Evolutionary conservation across 2,888 invertebrate genomes (phyloP), one percentile per base, ranked within the genome.

Genomic region (Agonopterix alstromeriana): DNA sequence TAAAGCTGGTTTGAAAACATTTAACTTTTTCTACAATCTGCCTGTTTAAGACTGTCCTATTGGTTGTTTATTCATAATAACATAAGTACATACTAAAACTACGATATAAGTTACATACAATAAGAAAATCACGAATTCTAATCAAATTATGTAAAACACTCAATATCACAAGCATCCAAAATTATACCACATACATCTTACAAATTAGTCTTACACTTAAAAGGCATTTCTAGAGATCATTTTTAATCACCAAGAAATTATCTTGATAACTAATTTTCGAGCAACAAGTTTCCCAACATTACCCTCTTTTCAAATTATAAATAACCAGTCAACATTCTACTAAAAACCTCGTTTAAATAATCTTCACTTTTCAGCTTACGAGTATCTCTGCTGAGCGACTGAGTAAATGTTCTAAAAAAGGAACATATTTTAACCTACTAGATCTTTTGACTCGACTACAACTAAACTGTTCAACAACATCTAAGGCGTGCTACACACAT

Each of bases 191-290:
- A 73, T 54, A 60, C 65, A 10, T 45, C 12, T 9, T 71, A 73
- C 53, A 52, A 60, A 62, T 53, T 66, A 60, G 59, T 54, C 71
- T 71, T 75, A 73, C 57, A 58, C 63, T 69, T 77, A 79, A 70
- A 82, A 83, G 80, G 80, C 82, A 75, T 76, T 70, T 74, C 68
- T 59, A 70, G 84, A 85, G 84, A 85, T 84, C 84, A 82, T 38
- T 65, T 50, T 44, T 45, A 50, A 47, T 51, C 45, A 49, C 42
- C 48, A 45, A 41, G 48, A 51, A 46, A 47, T 38, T 43, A 43
- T 38, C 38, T 38, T 38, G n/a, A 38, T 38, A n/a, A 38, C 38
- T 27, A 38, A 38, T 38, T 38, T 38, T 38, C 9, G 9, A 38
- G 38, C 10, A 38, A 38, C 5, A 38, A 38, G 5, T n/a, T n/a